phyloP scores from a whole-genome alignment of 1,140 invertebrate genomes.

The Eurytemora carolleeae region DNA sequence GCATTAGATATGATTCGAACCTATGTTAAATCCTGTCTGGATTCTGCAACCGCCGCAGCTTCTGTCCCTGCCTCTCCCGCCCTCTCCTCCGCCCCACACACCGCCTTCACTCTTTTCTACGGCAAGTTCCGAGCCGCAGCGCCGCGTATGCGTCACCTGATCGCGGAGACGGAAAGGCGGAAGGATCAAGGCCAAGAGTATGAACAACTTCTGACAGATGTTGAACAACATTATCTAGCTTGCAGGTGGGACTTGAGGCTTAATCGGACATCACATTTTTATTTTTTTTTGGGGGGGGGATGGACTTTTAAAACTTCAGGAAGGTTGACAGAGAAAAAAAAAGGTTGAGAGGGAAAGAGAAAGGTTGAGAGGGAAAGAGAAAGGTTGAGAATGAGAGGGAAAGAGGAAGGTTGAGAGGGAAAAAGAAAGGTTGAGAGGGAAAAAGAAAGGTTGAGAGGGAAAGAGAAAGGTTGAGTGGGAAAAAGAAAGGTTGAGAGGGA shows the following conservation, averaged over 20 bases:
- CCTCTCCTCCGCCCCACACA: constrained; percentile 31
- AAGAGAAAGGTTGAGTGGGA: too few relatives aligned
- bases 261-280: too few relatives aligned
- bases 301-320: too few relatives aligned
- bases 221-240: neutral
- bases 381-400: too few relatives aligned
- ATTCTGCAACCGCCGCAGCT: constrained; percentile 52
- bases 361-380: too few relatives aligned
- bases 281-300: too few relatives aligned
- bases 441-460: too few relatives aligned
- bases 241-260: neutral
- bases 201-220: neutral
- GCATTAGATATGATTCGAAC: constrained; percentile 53
- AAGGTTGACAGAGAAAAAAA: too few relatives aligned
- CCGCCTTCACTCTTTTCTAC: constrained; percentile 72
- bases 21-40: constrained; percentile 47
- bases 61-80: constrained; percentile 33
- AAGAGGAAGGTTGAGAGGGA: too few relatives aligned
- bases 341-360: too few relatives aligned
- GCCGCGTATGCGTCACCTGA: constrained; percentile 53
- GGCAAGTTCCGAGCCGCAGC: constrained; percentile 78
- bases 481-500: too few relatives aligned
- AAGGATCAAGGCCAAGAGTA: constrained; percentile 2
- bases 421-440: too few relatives aligned
- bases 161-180: constrained; percentile 56